These are phyloP conservation scores for Cettia cetti DNA, from an alignment of 2,113 vertebrate genomes.

Conservation along the genomic window DNA sequence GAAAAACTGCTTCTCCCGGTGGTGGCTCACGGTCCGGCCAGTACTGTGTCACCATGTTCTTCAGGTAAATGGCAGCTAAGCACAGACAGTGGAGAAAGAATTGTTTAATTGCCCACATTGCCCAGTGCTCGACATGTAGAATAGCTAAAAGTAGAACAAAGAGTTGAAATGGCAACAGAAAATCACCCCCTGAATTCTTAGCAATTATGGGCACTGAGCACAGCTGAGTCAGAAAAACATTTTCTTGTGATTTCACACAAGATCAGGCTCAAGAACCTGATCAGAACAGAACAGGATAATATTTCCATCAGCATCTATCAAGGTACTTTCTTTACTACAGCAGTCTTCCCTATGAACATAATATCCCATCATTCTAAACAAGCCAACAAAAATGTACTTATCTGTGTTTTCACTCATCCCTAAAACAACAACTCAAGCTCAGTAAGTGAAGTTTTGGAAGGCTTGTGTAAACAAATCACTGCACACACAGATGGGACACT, in stretches of 20 bases:
- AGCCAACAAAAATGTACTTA: not conserved
- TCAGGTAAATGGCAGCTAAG: conserved; percentile 95
- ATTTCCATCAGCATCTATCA: not conserved
- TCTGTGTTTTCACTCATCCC: not conserved
- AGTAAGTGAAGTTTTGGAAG: not conserved
- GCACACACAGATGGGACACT: not conserved
- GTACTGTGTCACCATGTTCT: conserved; percentile 98
- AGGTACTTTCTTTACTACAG: not conserved
- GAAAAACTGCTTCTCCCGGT: conserved; percentile 86
- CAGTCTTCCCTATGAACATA: not conserved
- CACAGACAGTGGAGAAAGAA: not conserved
- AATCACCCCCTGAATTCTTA: not conserved
- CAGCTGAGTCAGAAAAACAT: not conserved
- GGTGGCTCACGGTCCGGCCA: conserved; percentile 94
- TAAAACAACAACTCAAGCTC: not conserved
- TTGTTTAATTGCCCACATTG: not conserved
- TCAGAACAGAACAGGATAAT: not conserved
- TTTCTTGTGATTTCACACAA: not conserved
- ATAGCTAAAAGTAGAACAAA: not conserved
- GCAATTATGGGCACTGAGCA: not conserved
- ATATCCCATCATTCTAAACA: not conserved
- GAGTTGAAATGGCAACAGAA: not conserved
- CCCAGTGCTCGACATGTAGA: not conserved
- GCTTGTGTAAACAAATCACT: not conserved
- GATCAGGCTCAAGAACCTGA: not conserved